A percentile compares a stretch with the other conserved stretches of the same genome.
Evolutionary conservation across 2,888 invertebrate species (phyloP).

Genomic region (Kuschelorhynchus macadamiae): DNA sequence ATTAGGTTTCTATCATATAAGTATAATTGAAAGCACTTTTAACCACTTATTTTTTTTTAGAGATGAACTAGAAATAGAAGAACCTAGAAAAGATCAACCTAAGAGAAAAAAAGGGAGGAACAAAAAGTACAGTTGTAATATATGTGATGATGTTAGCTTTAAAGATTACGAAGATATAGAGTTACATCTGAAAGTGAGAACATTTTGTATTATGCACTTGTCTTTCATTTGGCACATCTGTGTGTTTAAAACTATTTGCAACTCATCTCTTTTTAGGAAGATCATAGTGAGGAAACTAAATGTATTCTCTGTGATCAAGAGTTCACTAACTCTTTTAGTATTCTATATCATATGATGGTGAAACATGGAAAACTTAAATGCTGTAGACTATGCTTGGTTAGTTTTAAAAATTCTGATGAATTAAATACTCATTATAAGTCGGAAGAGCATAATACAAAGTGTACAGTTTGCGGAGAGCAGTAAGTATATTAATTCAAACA

Average conservation of each 20-base stretch:
- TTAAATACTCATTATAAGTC: constrained; percentile 43
- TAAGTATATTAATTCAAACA: constrained; percentile 20
- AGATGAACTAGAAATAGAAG: background rate
- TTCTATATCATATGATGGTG: constrained; percentile 45
- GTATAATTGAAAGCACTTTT: no score
- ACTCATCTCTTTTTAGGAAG: constrained; percentile 21
- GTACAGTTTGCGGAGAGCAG: constrained; percentile 43
- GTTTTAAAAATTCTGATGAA: constrained; percentile 39
- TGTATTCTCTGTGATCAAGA: constrained; percentile 38
- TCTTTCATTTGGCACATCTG: no score
- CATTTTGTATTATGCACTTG: no score
- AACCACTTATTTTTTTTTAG: constrained; percentile 15
- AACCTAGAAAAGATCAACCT: background rate
- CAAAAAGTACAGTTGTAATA: constrained; percentile 23
- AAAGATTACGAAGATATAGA: constrained; percentile 33
- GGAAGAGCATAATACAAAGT: constrained; percentile 45
- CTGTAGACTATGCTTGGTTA: constrained; percentile 43
- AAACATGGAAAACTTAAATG: constrained; percentile 45
- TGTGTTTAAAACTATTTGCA: no score
- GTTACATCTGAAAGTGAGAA: constrained; percentile 37
- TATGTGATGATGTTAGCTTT: constrained; percentile 16
- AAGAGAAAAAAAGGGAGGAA: constrained; percentile 6
- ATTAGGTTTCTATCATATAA: no score
- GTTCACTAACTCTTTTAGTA: constrained; percentile 25
- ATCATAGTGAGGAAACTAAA: constrained; percentile 15